phyloP scores from a whole-genome alignment of 2,888 invertebrate genomes.

The Tolmerus cingulatus region DNA sequence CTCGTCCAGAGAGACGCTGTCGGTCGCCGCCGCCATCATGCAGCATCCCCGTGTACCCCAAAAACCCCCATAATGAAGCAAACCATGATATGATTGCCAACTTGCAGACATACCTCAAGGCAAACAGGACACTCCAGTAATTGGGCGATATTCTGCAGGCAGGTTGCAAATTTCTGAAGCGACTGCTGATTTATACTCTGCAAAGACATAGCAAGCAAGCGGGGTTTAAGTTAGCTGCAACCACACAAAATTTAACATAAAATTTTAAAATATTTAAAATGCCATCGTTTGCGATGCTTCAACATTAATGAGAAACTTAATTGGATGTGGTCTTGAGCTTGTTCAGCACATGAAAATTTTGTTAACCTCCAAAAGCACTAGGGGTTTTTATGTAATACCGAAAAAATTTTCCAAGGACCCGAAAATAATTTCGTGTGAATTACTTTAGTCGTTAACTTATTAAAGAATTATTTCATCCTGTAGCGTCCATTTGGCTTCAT shows the following conservation, averaged over 20 bases:
- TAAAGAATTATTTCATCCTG: not conserved
- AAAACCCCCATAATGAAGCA: constrained; percentile 1
- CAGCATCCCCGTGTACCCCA: not conserved
- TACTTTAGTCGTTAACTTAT: not conserved
- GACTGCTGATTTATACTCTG: constrained; percentile 59
- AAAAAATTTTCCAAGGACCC: not conserved
- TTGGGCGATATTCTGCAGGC: constrained; percentile 64
- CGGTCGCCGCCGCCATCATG: not conserved
- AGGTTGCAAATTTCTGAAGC: constrained; percentile 64
- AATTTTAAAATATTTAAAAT: not conserved
- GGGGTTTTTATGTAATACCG: not conserved
- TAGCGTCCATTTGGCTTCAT: not conserved
- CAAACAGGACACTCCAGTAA: constrained; percentile 66
- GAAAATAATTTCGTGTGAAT: not conserved
- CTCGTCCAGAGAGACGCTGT: not conserved
- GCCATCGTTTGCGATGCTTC: not conserved
- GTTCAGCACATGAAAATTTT: not conserved
- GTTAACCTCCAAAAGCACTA: not conserved
- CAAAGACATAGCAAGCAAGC: not conserved
- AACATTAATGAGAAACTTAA: not conserved
- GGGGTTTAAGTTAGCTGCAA: not conserved
- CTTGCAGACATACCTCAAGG: constrained; percentile 59
- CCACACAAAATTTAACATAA: not conserved
- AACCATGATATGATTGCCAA: constrained; percentile 56
- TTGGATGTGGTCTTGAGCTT: not conserved